Evolutionary conservation across 2,113 vertebrate genomes (phyloP), one percentile per base, ranked within the genome.

Genomic region (Peromyscus californicus): DNA sequence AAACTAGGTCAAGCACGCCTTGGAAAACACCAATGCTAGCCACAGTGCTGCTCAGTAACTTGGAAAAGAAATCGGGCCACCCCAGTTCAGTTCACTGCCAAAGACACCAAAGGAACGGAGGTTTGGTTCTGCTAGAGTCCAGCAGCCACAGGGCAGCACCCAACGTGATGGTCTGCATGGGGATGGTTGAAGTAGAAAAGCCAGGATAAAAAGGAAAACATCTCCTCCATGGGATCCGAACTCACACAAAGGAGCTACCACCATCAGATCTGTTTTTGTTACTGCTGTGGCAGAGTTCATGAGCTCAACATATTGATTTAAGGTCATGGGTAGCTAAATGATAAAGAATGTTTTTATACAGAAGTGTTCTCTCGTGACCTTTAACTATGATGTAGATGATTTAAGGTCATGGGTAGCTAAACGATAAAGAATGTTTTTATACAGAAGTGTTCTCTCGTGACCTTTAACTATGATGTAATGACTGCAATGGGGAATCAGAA

Each of bases 1-100:
- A 61, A 92, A 96, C 17, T 74, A 36, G 31, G 67, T 93, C 82
- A 95, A 19, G 36, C 17, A 45, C 19, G 24, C 78, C 39, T 96
- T 84, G 29, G 36, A 26, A 70, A 89, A 85, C 83, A 48, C 22
- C 33, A 26, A 45, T 63, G 57, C 48, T 92, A 74, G 89, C 75
- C 74, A 69, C 45, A 95, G 17, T 17, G 90, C 48, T 95, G 54
- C 92, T 80, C 22, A 89, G 67, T 3, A 94, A 67, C 54, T 42
- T 59, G 36, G 84, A 31, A 95, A 95, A 92, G 72, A 17, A 94
- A n/a, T 79, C 42, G 67, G 57, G 33, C 63, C 67, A 59, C 12
- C 57, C 29, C 42, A 26, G 33, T 61, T 90, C 26, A 11, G 31
- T 57, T 61, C 15, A 90, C 59, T 7, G 67, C 33, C 39, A 29